Evolutionary conservation across 1,140 invertebrate species (phyloP).

Genomic region (Subanguina moxae): DNA sequence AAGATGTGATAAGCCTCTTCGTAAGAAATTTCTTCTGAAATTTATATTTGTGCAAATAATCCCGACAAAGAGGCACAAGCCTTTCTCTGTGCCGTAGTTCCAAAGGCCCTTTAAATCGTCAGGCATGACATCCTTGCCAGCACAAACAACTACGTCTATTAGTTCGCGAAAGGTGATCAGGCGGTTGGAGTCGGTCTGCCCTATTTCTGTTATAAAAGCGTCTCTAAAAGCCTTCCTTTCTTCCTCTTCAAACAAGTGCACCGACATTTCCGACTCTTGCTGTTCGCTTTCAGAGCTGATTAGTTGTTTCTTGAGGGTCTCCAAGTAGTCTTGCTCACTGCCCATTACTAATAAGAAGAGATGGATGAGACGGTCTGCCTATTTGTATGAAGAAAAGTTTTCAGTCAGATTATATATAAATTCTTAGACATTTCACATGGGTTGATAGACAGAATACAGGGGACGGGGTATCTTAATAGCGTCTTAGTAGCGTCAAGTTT

Average conservation of each 20-base stretch:
- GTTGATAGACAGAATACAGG: too few species aligned
- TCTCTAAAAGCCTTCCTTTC: constrained; percentile 21
- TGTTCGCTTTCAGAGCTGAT: too few species aligned
- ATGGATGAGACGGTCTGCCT: too few species aligned
- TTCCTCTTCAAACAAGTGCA: constrained; percentile 10
- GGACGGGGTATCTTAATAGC: too few species aligned
- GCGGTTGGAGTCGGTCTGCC: constrained; percentile 3
- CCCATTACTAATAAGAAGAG: too few species aligned
- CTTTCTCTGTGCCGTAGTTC: constrained; percentile 18
- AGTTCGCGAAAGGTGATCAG: constrained; percentile 38
- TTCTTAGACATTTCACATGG: too few species aligned
- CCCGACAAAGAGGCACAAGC: background rate
- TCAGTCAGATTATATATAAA: too few species aligned
- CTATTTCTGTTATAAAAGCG: constrained; percentile 45
- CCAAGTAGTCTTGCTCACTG: too few species aligned
- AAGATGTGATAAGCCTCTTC: constrained; percentile 42
- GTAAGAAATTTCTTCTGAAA: constrained; percentile 30
- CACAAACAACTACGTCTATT: constrained; percentile 40
- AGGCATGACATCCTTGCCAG: constrained; percentile 33
- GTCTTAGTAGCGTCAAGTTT: too few species aligned
- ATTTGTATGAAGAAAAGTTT: too few species aligned
- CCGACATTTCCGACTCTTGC: background rate
- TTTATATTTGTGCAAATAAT: background rate
- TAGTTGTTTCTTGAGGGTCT: too few species aligned
- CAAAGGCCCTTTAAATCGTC: constrained; percentile 23